phyloP scores from a whole-genome alignment of 2,888 invertebrate genomes.

The Yponomeuta evonymella region DNA sequence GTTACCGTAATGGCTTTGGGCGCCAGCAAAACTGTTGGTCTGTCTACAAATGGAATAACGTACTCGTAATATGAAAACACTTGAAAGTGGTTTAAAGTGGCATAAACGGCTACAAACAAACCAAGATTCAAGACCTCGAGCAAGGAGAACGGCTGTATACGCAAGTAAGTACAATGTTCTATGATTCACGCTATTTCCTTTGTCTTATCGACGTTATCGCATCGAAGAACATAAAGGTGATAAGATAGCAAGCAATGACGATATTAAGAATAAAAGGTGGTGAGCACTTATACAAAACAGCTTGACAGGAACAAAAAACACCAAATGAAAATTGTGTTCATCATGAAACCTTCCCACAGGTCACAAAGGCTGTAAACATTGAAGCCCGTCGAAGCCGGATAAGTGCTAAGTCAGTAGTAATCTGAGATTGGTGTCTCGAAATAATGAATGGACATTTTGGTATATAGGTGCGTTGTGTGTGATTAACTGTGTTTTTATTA shows the following conservation, averaged over 20 bases:
- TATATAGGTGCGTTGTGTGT: neutral
- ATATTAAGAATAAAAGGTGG: neutral
- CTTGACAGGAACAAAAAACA: neutral
- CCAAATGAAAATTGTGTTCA: neutral
- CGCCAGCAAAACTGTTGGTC: constrained; percentile 3
- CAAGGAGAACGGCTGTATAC: neutral
- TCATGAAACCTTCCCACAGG: neutral
- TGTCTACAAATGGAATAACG: neutral
- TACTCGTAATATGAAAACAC: constrained; percentile 5
- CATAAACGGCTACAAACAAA: neutral
- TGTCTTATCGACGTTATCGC: constrained; percentile 8
- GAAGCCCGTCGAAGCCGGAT: neutral
- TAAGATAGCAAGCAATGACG: neutral
- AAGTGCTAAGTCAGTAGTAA: constrained; percentile 8
- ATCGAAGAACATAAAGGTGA: constrained; percentile 1
- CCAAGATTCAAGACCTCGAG: neutral
- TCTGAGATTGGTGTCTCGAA: constrained; percentile 10
- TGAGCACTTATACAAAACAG: neutral
- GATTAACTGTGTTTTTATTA: neutral
- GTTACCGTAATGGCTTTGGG: neutral
- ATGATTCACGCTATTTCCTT: constrained; percentile 7
- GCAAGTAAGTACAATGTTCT: neutral
- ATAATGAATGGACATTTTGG: neutral
- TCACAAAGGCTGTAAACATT: neutral
- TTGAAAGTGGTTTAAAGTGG: neutral